phyloP scores from a whole-genome alignment of 2,888 invertebrate genomes.

The Tachina lurida region DNA sequence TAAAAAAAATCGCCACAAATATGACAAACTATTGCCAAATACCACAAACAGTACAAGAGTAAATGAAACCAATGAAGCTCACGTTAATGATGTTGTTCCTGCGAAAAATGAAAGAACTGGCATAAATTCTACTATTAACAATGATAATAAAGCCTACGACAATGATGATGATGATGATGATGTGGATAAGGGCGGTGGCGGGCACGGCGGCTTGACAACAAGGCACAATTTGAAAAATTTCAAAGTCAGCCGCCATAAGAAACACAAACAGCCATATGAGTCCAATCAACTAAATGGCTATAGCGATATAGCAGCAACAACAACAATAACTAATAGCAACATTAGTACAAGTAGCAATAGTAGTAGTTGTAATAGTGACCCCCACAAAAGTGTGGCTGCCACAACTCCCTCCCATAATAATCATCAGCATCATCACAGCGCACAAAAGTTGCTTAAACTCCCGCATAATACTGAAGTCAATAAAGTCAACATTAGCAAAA shows the following conservation, averaged over 20 bases:
- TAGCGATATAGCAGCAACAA: conserved; percentile 9
- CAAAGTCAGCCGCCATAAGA: conserved; percentile 48
- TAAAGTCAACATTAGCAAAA: conserved; percentile 39
- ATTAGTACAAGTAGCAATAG: conserved; percentile 21
- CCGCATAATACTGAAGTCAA: conserved; percentile 56
- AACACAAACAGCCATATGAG: conserved; percentile 63
- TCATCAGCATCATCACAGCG: conserved; percentile 54
- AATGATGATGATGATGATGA: not conserved
- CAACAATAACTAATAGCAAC: conserved; percentile 23
- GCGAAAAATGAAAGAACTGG: conserved; percentile 33
- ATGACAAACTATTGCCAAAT: conserved; percentile 66
- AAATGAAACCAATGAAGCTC: conserved; percentile 49
- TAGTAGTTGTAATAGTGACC: not conserved
- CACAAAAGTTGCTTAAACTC: conserved; percentile 59
- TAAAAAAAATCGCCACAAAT: conserved; percentile 59
- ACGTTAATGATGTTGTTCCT: conserved; percentile 41
- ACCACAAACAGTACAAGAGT: conserved; percentile 64
- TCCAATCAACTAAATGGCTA: conserved; percentile 52
- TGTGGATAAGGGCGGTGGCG: not conserved
- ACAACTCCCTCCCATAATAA: conserved; percentile 26
- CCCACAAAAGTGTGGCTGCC: conserved; percentile 6
- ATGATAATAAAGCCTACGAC: too few relatives aligned
- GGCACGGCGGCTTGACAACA: conserved; percentile 19
- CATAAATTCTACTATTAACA: conserved; percentile 13
- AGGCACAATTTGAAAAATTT: conserved; percentile 44